Conservation (phyloP, 2,113 vertebrate genomes). For the Xiphophorus maculatus region DNA sequence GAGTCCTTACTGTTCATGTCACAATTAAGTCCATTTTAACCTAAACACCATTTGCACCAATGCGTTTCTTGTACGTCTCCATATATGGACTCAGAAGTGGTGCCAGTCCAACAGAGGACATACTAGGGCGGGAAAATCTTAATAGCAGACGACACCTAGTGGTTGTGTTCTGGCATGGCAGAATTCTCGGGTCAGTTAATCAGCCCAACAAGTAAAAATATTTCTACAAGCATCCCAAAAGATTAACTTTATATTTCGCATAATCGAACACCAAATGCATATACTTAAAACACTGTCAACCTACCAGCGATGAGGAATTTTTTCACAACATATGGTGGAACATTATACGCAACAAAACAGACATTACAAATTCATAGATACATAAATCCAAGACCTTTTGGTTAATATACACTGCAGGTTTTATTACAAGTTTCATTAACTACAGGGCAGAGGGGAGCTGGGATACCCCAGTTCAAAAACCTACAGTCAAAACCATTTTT, state of each 20-base stretch:
- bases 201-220: not conserved
- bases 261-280: not conserved
- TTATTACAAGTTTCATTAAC: conserved; percentile 80
- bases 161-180: not conserved
- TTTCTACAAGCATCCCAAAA: not conserved
- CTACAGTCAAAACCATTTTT: conserved; percentile 84
- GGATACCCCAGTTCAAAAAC: conserved; percentile 51
- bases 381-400: conserved; percentile 12
- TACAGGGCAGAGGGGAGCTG: conserved; percentile 66
- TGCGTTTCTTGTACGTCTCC: not conserved
- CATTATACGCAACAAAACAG: not conserved
- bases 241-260: not conserved
- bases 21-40: not conserved
- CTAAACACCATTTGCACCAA: not conserved
- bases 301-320: not conserved
- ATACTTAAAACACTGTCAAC: not conserved
- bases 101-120: not conserved
- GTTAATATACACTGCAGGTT: conserved; percentile 81
- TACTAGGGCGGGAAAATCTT: not conserved
- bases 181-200: not conserved
- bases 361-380: not conserved
- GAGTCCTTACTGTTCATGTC: not conserved
- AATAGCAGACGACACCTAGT: conserved; percentile 29
- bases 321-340: not conserved
- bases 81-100: not conserved